Percentiles rank a stretch among this genome's conserved stretches.
These are phyloP conservation scores for Myotis myotis DNA, from an alignment of 2,797 vertebrate genomes.

Conservation along the genomic window DNA sequence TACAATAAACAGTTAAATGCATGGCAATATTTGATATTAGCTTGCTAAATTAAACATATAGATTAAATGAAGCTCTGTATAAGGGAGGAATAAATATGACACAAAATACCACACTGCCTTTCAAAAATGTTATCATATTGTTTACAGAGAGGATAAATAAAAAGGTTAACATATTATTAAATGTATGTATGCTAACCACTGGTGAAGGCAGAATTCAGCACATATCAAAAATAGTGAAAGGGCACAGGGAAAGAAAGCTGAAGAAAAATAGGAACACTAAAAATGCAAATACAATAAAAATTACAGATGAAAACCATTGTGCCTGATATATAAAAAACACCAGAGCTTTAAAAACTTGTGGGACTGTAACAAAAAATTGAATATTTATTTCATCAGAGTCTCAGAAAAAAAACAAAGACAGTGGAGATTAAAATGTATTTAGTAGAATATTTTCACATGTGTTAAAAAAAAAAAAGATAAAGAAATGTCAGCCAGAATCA, in stretches of 20 bases:
- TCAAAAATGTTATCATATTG: neutral
- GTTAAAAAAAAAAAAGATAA: neutral
- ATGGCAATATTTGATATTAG: neutral
- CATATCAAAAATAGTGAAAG: neutral
- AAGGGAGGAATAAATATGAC: neutral
- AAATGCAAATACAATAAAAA: conserved; percentile 43
- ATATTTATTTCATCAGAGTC: too few relatives aligned
- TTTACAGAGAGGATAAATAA: neutral
- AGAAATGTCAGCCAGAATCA: neutral
- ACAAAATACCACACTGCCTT: neutral
- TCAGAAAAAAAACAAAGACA: too few relatives aligned
- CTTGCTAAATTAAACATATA: conserved; percentile 52
- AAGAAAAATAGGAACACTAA: neutral
- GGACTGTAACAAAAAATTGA: too few relatives aligned
- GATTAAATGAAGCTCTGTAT: conserved; percentile 22
- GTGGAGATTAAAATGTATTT: neutral
- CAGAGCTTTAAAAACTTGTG: too few relatives aligned
- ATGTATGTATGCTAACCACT: neutral
- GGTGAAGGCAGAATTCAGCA: neutral
- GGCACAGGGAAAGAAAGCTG: neutral
- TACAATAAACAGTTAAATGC: conserved; percentile 53
- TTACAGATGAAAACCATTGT: neutral
- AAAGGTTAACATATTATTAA: neutral
- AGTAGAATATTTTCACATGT: neutral
- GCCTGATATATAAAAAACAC: neutral